Percentiles rank a stretch among this genome's conserved stretches.
phyloP scores from a whole-genome alignment of 64 coral and sea anemone genomes.

The Pachyseris speciosa region DNA sequence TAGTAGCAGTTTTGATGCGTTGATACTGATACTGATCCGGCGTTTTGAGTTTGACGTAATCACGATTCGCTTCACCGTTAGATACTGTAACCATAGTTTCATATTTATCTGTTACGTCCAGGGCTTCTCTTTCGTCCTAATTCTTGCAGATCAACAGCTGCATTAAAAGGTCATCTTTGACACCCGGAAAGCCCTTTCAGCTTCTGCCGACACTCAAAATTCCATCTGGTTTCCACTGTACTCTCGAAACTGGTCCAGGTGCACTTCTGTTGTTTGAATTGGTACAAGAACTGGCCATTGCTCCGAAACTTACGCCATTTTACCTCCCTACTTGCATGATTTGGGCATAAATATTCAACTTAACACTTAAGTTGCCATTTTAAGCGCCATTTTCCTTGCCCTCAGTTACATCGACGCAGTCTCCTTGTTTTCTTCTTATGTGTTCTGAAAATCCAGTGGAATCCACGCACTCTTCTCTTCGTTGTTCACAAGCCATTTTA shows the following conservation, averaged over 20 bases:
- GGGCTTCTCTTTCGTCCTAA: background rate
- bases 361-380: too few relatives aligned
- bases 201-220: background rate
- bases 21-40: background rate
- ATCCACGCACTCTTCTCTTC: too few relatives aligned
- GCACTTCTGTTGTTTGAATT: background rate
- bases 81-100: background rate
- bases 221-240: background rate
- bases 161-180: background rate
- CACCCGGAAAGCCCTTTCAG: background rate
- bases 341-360: background rate
- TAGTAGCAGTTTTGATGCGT: background rate
- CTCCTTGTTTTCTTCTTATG: background rate
- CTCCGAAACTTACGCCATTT: background rate
- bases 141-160: constrained; percentile 16
- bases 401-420: background rate
- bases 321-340: background rate
- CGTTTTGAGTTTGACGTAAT: background rate
- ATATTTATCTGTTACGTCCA: background rate
- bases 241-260: background rate
- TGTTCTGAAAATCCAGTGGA: too few relatives aligned
- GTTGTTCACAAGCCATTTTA: too few relatives aligned
- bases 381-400: background rate
- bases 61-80: too few relatives aligned
- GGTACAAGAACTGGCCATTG: too few relatives aligned